phyloP scores from a whole-genome alignment of 2,888 invertebrate genomes.

The Chorisops tibialis region DNA sequence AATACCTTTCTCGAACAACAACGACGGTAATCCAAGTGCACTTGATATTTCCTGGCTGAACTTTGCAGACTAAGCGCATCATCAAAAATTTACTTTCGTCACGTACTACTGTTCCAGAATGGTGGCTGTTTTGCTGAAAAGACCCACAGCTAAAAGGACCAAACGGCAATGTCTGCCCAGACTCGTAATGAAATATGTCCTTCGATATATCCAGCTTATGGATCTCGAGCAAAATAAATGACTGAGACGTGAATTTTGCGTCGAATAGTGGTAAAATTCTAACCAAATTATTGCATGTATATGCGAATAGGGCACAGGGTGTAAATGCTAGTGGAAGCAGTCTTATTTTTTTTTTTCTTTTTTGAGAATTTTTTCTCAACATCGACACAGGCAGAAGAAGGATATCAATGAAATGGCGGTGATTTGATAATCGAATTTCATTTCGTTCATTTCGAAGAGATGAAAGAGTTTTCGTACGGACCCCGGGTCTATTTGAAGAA shows the following conservation, averaged over 20 bases:
- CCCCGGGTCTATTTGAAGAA: background rate
- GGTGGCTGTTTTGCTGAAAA: background rate
- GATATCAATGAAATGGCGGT: conserved; percentile 1
- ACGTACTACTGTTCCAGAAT: conserved; percentile 19
- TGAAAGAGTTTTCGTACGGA: background rate
- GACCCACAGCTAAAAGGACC: background rate
- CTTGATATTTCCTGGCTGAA: conserved; percentile 24
- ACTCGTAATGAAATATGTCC: conserved; percentile 15
- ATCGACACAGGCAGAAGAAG: background rate
- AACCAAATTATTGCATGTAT: conserved; percentile 12
- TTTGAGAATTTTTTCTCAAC: background rate
- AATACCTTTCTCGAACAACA: background rate
- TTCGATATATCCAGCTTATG: conserved; percentile 16
- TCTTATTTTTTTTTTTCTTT: background rate
- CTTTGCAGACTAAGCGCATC: conserved; percentile 26
- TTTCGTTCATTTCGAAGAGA: conserved; percentile 3
- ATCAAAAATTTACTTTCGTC: conserved; percentile 31
- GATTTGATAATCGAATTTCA: conserved; percentile 20
- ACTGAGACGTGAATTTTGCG: conserved; percentile 19
- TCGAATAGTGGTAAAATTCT: conserved; percentile 4
- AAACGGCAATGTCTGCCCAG: background rate
- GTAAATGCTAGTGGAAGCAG: no score
- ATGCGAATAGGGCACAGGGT: background rate
- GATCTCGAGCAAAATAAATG: conserved; percentile 15
- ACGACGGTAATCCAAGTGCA: conserved; percentile 24